Base-by-base conservation (phyloP, 1,140 invertebrate species). In the Lordiphosa collinella region DNA sequence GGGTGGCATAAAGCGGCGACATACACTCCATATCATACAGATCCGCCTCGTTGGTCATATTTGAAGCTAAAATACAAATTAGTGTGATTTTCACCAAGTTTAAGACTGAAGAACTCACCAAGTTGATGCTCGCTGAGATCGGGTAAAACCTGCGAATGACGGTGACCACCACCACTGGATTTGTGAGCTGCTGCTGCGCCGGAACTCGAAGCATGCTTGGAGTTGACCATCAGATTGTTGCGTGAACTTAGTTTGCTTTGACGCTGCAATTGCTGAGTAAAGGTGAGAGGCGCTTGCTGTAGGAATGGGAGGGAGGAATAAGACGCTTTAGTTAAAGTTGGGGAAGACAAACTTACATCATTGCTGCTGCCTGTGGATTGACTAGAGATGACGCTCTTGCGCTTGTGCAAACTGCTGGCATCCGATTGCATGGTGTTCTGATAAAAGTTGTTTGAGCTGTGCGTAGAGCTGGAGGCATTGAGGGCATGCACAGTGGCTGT, bases 1-100 rank as follows among this genome's bases (percentile, higher is more conserved):
- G 95, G 43, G 94, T 95, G 2, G 95, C 94, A 78, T 96, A 96
- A 22, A 96, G 92, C 1, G 95, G 96, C 67, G 90, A 91, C 58
- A 89, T 87, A 64, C 88, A 89, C 37, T 89, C 88, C 87, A 89
- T 88, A 32, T 89, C 88, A 56, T 88, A 89, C 41, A 89, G 59
- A 62, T 89, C 88, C 43, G 88, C 88, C 34, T 89, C 88, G 43
- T 89, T 89, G 18, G 63, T 71, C 69, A 88, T 85, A 38, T 84
- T 79, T 12, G 78, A 66, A 7, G 82, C 87, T 88, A 13, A 14
- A 37, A 14, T 7, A n/a, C n/a, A n/a, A n/a, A n/a, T n/a, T n/a
- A n/a, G n/a, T n/a, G n/a, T n/a, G n/a, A n/a, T n/a, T n/a, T n/a
- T n/a, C n/a, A n/a, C n/a, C n/a, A n/a, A n/a, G n/a, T n/a, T n/a